Evolutionary conservation across 2,113 vertebrate genomes (phyloP), one percentile per base, ranked within the genome.

Genomic region (Scatophagus argus): DNA sequence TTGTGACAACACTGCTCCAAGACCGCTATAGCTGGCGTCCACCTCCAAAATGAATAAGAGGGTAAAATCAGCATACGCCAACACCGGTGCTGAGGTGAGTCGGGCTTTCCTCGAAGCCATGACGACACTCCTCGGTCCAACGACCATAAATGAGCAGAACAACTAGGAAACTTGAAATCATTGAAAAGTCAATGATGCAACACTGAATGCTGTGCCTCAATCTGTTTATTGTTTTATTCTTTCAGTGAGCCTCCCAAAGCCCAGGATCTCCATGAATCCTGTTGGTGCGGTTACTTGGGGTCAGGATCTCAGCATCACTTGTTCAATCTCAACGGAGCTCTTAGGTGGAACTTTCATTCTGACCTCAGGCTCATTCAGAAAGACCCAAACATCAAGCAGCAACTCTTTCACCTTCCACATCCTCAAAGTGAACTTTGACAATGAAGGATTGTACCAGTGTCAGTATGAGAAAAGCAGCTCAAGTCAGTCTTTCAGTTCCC

Each of bases 391-490:
- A 2, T 49, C 58, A 39, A 17, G 7, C 38, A 17, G 11, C 60
- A 68, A 59, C 29, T 47, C 41, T 11, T 29, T 46, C 1, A 39
- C 55, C 1, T 86, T 83, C 66, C 39, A 0, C 0, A 41, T 79
- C 3, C 0, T 3, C 1, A 0, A 34, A 17, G 78, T 71, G 8
- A 12, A 32, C 52, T 46, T 77, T 34, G 19, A 46, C 2, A 1
- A 61, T 0, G 74, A 75, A 1, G 84, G 84, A 44, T 44, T 0
- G 0, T 84, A 84, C 52, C 21, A 17, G 49, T 86, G 84, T 68
- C 34, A 47, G 34, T 68, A 72, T 46, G 3, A 51, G 41, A 72
- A 0, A 21, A 49, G 0, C 0, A 3, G 8, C 17, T 52, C 70
- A 44, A 2, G 51, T 52, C 56, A 5, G 38, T 1, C 3, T 3